Evolutionary conservation across 2,797 vertebrate species (phyloP), one percentile per base, ranked within the genome.

Genomic region (Dallia pectoralis): DNA sequence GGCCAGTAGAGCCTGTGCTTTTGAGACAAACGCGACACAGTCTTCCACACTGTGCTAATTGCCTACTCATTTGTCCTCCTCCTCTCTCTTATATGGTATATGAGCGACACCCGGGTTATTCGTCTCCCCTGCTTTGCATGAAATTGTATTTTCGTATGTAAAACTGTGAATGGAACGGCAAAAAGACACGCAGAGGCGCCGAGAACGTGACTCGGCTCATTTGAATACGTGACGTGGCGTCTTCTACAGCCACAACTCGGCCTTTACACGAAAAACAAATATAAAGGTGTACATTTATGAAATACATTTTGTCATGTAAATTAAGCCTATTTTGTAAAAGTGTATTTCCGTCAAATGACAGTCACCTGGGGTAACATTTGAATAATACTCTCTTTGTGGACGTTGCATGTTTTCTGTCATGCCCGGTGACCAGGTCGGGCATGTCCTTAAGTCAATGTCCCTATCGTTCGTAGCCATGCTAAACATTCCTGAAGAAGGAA

Each of bases 121-220:
- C 88, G 81, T 86, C 87, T 89, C 83, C 67, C 87, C 88, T 85
- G 86, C 90, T 92, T 90, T 91, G 92, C 92, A 93, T 94, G 92
- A 93, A 93, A 94, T 94, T 88, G 85, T 89, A 93, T 93, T 94
- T 93, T 93, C 88, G 92, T 90, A 91, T 92, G 85, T 83, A 82
- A 90, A 89, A 92, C 93, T 91, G 89, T 82, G 89, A 91, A 89
- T 82, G 89, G 90, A 88, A 87, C 76, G 1, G 74, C 82, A 74
- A 47, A 25, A 36, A 65, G 63, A 86, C 75, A 70, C 48, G 32
- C 36, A 67, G 76, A 75, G 22, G 25, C 12, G 79, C 56, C 74
- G 77, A 47, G 72, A 36, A 81, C 67, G 81, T 77, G 72, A 71
- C 69, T 78, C 74, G 62, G 71, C 77, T 66, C 53, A 73, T 36